phyloP scores from a whole-genome alignment of 2,888 invertebrate species.

The Busseola fusca region DNA sequence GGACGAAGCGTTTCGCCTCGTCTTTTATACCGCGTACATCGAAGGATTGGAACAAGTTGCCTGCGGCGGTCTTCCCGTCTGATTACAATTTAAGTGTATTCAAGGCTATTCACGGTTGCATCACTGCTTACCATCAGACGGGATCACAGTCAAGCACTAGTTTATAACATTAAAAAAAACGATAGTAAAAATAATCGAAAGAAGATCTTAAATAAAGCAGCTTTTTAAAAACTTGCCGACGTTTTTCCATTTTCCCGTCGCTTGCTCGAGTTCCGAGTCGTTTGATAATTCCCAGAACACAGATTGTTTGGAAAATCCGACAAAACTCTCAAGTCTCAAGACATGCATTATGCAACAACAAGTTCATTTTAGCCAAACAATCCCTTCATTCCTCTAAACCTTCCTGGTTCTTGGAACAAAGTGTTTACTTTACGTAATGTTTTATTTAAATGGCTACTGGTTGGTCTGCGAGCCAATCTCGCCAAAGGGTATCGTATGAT shows the following conservation, averaged over 20 bases:
- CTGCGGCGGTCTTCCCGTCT: too few species aligned
- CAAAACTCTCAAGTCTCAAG: slow-evolving; percentile 30
- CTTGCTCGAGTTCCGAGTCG: not conserved
- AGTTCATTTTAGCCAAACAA: slow-evolving; percentile 24
- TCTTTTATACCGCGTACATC: too few species aligned
- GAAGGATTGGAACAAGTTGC: too few species aligned
- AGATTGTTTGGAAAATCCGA: slow-evolving; percentile 21
- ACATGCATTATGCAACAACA: slow-evolving; percentile 10
- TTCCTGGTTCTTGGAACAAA: not conserved
- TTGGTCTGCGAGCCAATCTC: not conserved
- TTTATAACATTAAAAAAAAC: too few species aligned
- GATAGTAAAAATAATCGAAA: not conserved
- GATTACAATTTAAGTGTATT: too few species aligned
- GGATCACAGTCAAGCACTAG: too few species aligned
- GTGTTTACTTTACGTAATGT: not conserved
- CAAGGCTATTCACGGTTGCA: too few species aligned
- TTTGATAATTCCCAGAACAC: not conserved
- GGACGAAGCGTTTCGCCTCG: too few species aligned
- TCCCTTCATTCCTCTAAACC: not conserved
- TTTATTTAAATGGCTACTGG: not conserved
- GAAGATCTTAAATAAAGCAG: not conserved
- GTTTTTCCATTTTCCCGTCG: not conserved
- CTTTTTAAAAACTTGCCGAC: not conserved
- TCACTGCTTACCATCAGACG: too few species aligned
- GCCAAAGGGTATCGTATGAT: not conserved